Base-by-base conservation (phyloP, 2,797 vertebrate genomes). In the Enteromius anoplus region DNA sequence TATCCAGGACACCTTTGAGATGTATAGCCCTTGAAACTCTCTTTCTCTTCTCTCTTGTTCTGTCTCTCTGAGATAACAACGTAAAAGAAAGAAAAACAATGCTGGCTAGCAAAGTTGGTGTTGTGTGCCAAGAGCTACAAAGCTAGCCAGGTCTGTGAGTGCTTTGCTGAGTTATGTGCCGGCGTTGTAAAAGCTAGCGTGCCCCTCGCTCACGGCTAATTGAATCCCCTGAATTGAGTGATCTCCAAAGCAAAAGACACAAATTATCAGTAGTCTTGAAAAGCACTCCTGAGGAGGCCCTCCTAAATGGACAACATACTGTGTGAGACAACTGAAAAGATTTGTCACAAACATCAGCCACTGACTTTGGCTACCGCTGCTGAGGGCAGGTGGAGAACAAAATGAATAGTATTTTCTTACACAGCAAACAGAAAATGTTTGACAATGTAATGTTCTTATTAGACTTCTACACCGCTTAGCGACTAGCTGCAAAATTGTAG, bases 151-250 rank as follows among this genome's bases (percentile, higher is more conserved):
- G 75, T 71, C 79, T 81, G 76, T 82, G 87, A 87, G 66, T 72
- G 51, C 32, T 80, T 75, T 29, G 34, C 78, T 85, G 84, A 87
- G 84, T 89, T 87, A 88, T 85, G 72, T 90, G 87, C 87, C 86
- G 86, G 83, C 81, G 81, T 87, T 91, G 88, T 86, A 85, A 82
- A 78, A 78, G 87, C 84, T 85, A 79, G 84, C 84, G 87, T 88
- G 91, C 89, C 86, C 92, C 88, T 75, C 81, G 78, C 81, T 88
- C 85, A 88, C 64, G 89, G 89, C 88, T 93, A 93, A 93, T 95
- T 93, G 90, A 92, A 93, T 93, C 91, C 79, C 79, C 55, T 91
- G 89, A 93, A 94, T 93, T 92, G 89, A 86, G 81, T 83, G 84
- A 85, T 83, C 75, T 84, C 81, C 66, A 86, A 87, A 84, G 87